Evolutionary conservation across 1,140 invertebrate genomes (phyloP).

Genomic region (Harlomillsia oculata): DNA sequence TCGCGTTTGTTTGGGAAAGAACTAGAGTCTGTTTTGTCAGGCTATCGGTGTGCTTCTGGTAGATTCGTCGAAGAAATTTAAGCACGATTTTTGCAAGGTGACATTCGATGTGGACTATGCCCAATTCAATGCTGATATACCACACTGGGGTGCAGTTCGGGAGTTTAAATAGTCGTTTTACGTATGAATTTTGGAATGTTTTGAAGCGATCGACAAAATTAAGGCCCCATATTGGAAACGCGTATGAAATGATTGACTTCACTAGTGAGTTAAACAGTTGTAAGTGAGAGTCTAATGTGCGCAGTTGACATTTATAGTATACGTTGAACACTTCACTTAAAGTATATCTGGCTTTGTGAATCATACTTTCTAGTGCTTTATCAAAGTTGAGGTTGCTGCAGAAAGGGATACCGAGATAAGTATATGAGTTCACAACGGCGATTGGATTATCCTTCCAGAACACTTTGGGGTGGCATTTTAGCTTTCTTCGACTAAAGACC

Average conservation of each 20-base stretch:
- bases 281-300: not conserved
- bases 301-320: not conserved
- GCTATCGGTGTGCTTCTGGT: too few relatives aligned
- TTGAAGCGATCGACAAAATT: not conserved
- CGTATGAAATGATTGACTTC: not conserved
- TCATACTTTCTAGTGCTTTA: not conserved
- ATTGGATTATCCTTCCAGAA: not conserved
- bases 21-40: too few relatives aligned
- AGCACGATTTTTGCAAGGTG: too few relatives aligned
- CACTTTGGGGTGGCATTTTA: not conserved
- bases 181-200: too few relatives aligned
- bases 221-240: not conserved
- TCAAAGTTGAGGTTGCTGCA: not conserved
- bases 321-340: not conserved
- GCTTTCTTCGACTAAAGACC: constrained; percentile 26
- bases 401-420: constrained; percentile 5
- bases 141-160: too few relatives aligned
- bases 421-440: not conserved
- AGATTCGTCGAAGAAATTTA: too few relatives aligned
- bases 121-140: too few relatives aligned
- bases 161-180: too few relatives aligned
- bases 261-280: not conserved
- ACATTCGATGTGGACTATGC: too few relatives aligned
- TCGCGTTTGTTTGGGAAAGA: too few relatives aligned
- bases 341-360: not conserved